A percentile compares a stretch with the other conserved stretches of the same genome.
Conservation (phyloP, 2,888 invertebrate species). For the Acleris laterana region DNA sequence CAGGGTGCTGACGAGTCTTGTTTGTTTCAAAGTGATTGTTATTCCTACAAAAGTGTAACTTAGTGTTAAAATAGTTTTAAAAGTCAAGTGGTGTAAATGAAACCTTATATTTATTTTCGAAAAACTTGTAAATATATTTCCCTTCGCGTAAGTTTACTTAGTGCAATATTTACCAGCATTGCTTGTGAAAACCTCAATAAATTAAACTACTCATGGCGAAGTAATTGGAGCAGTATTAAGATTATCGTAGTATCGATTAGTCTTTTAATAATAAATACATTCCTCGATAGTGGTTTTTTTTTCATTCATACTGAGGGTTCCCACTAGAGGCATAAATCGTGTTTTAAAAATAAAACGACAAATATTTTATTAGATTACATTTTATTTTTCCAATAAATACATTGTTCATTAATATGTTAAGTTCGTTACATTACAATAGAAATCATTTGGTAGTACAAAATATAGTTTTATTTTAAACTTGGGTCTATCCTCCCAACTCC, state of each 20-base stretch:
- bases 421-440: slow-evolving; percentile 20
- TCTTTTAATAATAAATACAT: slow-evolving; percentile 31
- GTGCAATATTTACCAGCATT: slow-evolving; percentile 22
- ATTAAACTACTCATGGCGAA: neutral
- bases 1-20: slow-evolving; percentile 1
- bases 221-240: slow-evolving; percentile 26
- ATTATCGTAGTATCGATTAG: slow-evolving; percentile 2
- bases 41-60: slow-evolving; percentile 43
- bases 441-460: slow-evolving; percentile 25
- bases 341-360: slow-evolving; percentile 5
- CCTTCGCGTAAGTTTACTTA: neutral
- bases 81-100: slow-evolving; percentile 32
- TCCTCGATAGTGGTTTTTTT: slow-evolving; percentile 25
- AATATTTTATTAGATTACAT: slow-evolving; percentile 17
- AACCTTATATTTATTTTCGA: slow-evolving; percentile 33
- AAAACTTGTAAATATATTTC: slow-evolving; percentile 22
- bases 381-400: slow-evolving; percentile 12
- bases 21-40: slow-evolving; percentile 31
- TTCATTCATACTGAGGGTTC: neutral
- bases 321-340: neutral
- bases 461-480: slow-evolving; percentile 12
- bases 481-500: too few relatives aligned
- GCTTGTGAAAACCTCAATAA: neutral
- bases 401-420: slow-evolving; percentile 16
- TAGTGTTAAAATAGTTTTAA: slow-evolving; percentile 46